Evolutionary conservation across 2,113 vertebrate genomes (phyloP).

Genomic region (Irena cyanogastra): DNA sequence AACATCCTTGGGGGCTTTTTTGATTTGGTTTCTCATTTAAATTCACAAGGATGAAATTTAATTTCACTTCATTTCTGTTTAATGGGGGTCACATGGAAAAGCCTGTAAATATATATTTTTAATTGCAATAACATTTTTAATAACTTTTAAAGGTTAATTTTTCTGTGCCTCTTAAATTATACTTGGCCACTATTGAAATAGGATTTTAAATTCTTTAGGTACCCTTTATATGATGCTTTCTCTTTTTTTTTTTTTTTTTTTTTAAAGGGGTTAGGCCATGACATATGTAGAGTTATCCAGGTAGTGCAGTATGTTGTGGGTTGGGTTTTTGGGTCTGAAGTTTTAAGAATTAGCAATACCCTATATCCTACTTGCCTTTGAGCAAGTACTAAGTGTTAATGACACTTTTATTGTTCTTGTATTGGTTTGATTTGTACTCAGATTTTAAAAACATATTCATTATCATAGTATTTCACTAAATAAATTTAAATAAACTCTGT

Average conservation of each 20-base stretch:
- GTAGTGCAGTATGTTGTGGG: neutral
- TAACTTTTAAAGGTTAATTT: neutral
- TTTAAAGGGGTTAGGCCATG: neutral
- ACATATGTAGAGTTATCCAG: neutral
- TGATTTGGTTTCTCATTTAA: neutral
- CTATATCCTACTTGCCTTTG: neutral
- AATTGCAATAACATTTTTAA: neutral
- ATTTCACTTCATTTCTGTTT: neutral
- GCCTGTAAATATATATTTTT: neutral
- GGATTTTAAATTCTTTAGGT: neutral
- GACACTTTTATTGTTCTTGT: neutral
- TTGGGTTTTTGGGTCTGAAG: fast-evolving
- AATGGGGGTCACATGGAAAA: neutral
- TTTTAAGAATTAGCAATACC: neutral
- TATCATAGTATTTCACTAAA: neutral
- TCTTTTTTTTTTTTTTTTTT: neutral
- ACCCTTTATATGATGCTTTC: neutral
- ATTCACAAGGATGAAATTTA: neutral
- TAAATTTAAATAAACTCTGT: neutral
- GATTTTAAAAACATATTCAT: neutral
- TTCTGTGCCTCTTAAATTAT: neutral
- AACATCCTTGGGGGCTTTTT: neutral
- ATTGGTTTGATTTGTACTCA: neutral
- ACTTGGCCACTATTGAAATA: neutral
- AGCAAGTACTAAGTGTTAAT: too few species aligned